phyloP scores from a whole-genome alignment of 2,888 invertebrate genomes.

The Sphaerophoria taeniata region DNA sequence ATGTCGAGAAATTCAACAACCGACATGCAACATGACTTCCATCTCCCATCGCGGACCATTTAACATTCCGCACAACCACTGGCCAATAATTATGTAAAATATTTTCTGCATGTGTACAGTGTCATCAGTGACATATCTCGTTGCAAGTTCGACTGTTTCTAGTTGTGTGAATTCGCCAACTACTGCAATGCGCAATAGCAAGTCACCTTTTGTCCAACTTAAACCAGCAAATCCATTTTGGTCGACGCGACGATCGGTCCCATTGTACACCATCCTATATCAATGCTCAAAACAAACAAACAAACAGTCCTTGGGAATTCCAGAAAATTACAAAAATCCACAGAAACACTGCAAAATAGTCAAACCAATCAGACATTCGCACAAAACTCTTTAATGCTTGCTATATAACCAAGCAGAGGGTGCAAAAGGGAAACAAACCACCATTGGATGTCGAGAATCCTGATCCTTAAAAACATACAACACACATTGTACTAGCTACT shows the following conservation, averaged over 20 bases:
- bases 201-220: constrained; percentile 55
- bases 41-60: constrained; percentile 71
- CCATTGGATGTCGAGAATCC: constrained; percentile 24
- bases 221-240: constrained; percentile 42
- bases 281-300: constrained; percentile 29
- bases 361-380: constrained; percentile 55
- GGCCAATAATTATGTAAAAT: constrained; percentile 74
- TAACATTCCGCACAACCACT: constrained; percentile 70
- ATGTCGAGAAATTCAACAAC: constrained; percentile 49
- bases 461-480: constrained; percentile 62
- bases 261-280: constrained; percentile 44
- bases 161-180: background rate
- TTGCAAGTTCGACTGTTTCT: constrained; percentile 40
- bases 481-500: constrained; percentile 58
- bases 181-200: constrained; percentile 40
- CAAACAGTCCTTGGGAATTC: constrained; percentile 66
- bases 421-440: constrained; percentile 55
- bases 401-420: constrained; percentile 40
- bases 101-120: constrained; percentile 74
- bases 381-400: background rate
- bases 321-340: constrained; percentile 72
- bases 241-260: constrained; percentile 18
- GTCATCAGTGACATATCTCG: constrained; percentile 70
- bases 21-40: constrained; percentile 69
- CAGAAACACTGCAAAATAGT: constrained; percentile 66